Base-by-base conservation (phyloP, 2,888 invertebrate species). In the Lampropteryx suffumata region DNA sequence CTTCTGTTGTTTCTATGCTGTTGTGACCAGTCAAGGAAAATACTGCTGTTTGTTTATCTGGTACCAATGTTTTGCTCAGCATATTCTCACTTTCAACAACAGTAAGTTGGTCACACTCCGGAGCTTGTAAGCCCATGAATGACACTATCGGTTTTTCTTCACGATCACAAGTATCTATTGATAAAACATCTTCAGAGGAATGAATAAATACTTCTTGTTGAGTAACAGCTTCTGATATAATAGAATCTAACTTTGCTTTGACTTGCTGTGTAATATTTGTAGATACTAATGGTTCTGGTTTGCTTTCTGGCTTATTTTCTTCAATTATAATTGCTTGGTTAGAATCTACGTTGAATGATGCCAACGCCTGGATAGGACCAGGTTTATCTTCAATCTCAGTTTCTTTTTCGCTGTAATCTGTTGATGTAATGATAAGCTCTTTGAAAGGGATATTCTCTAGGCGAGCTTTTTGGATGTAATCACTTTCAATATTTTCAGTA, bases 331-430 rank as follows among this genome's bases (percentile, higher is more conserved):
- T 60, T 30, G 92, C 90, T 50, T 91, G 78, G 50, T 77, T 90
- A 5, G 83, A 72, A 62, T 81, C 76, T 32, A 86, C 54, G 50
- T 73, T 73, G 1, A 73, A 41, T 9, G 62, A 61, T 11, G 84
- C 83, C 34, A 62, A 59, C 14, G 55, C 67, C 12, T 64, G 48
- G 46, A 61, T 72, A 3, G 78, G 73, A 52, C 59, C 63, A 1
- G 46, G 46, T 28, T 57, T 40, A 33, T 55, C 39, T 46, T 70
- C 49, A 52, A 81, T 55, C 17, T 13, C 39, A 37, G 71, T 79
- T 86, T 94, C 94, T 55, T 86, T 89, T 83, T 94, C 94, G 54
- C 87, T 91, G 17, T 71, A 71, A 55, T 91, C 79, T 10, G 91
- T 86, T 65, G 93, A 91, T 34, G 85, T 90, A 32, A 90, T 82